A percentile compares a stretch with the other conserved stretches of the same genome.
Conservation (phyloP, 2,113 vertebrate genomes). For the Orientallactaga bullata region DNA sequence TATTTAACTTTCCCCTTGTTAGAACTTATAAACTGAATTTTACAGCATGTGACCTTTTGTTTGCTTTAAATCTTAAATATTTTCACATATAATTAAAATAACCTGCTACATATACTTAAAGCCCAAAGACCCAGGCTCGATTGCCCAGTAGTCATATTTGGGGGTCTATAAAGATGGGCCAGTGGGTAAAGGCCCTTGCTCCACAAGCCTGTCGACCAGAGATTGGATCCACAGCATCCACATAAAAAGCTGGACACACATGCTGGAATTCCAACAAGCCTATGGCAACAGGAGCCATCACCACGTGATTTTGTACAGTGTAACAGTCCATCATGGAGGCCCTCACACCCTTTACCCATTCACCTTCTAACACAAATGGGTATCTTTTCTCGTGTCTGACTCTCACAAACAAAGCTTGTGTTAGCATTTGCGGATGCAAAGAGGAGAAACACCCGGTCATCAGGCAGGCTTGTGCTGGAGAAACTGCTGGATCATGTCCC, state of each 20-base stretch:
- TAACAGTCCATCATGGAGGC: rapidly evolving
- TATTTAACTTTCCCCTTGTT: neutral
- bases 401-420: neutral
- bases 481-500: neutral
- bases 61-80: neutral
- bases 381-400: neutral
- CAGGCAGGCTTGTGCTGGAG: neutral
- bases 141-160: no score
- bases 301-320: rapidly evolving
- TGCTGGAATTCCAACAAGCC: no score
- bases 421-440: no score
- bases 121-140: no score
- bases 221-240: no score
- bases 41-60: rapidly evolving
- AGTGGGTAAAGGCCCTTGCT: no score
- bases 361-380: neutral
- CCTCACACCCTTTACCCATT: neutral
- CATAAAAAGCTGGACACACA: no score
- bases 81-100: no score
- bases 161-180: no score
- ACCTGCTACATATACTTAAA: no score
- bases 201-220: no score
- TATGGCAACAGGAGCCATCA: no score
- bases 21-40: neutral
- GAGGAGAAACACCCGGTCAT: neutral